Evolutionary conservation across 2,113 vertebrate genomes (phyloP), one percentile per base, ranked within the genome.

Genomic region (Pygoscelis antarcticus): DNA sequence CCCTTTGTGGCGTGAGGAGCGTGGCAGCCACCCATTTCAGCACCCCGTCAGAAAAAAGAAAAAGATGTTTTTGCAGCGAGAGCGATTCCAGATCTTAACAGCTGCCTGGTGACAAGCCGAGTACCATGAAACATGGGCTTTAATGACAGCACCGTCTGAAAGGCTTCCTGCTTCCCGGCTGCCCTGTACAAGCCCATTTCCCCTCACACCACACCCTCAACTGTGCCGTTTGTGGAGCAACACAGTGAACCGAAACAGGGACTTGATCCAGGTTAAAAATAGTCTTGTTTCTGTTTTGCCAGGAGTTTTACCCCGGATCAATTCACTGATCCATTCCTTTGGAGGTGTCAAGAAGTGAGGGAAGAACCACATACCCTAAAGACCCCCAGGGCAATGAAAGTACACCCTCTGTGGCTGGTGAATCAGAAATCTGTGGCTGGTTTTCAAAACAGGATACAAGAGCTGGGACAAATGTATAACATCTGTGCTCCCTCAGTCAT

Each of bases 361-460:
- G 60, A 90, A 84, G 60, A 87, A 19, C 18, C 16, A 42, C 10
- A 20, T 6, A 44, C 6, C 15, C 16, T 40, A 44, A 91, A 87
- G 49, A 42, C 16, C 30, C 13, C 57, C 34, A 72, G 29, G 66
- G 66, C 42, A 70, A 27, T 54, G 42, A 42, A 92, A 92, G 5
- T 36, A 77, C 15, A 83, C 21, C 8, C 29, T 87, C 52, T 5
- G 0, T 30, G 30, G 23, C 61, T 79, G 57, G n/a, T 78, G 40
- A 91, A 82, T 68, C 69, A 93, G 69, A 91, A 87, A 68, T 71
- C 42, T 87, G 23, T 72, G 40, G 18, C 78, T 72, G 61, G 44
- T 84, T 96, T 91, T 90, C 84, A 93, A 91, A 95, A 96, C 91
- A 96, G 87, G 70, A 82, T 93, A 80, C 74, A 75, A 61, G 66